Conservation (phyloP, 2,888 invertebrate genomes). For the Hirtodrosophila cameraria region DNA sequence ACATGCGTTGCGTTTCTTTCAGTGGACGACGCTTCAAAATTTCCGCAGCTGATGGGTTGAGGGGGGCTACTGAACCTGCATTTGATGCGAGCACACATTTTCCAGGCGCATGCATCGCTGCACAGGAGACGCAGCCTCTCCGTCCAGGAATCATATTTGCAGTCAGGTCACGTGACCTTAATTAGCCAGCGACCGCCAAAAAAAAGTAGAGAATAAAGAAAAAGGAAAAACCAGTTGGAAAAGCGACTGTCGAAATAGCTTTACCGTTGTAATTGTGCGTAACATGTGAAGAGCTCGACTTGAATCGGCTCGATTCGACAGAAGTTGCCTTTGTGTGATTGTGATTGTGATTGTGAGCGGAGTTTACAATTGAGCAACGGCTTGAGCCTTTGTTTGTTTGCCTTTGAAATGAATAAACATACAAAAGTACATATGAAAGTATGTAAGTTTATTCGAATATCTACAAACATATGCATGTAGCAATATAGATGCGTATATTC, state of each 20-base stretch:
- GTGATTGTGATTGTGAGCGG: constrained; percentile 5
- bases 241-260: constrained; percentile 29
- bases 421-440: background rate
- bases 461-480: background rate
- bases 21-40: constrained; percentile 17
- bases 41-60: background rate
- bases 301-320: constrained; percentile 15
- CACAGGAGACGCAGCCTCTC: constrained; percentile 40
- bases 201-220: constrained; percentile 12
- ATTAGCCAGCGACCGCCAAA: constrained; percentile 55
- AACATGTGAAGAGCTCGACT: constrained; percentile 37
- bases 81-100: constrained; percentile 61
- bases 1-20: constrained; percentile 51
- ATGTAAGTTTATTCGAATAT: background rate
- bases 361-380: constrained; percentile 10
- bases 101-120: constrained; percentile 63
- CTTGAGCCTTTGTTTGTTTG: constrained; percentile 16
- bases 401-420: constrained; percentile 17
- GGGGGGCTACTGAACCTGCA: constrained; percentile 46
- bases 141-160: constrained; percentile 24
- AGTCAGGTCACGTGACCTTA: constrained; percentile 70
- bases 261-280: constrained; percentile 52
- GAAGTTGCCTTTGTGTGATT: constrained; percentile 28
- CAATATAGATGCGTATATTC: constrained; percentile 19
- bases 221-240: constrained; percentile 26